Base-by-base conservation (phyloP, 2,113 vertebrate genomes). In the Elaphurus davidianus region DNA sequence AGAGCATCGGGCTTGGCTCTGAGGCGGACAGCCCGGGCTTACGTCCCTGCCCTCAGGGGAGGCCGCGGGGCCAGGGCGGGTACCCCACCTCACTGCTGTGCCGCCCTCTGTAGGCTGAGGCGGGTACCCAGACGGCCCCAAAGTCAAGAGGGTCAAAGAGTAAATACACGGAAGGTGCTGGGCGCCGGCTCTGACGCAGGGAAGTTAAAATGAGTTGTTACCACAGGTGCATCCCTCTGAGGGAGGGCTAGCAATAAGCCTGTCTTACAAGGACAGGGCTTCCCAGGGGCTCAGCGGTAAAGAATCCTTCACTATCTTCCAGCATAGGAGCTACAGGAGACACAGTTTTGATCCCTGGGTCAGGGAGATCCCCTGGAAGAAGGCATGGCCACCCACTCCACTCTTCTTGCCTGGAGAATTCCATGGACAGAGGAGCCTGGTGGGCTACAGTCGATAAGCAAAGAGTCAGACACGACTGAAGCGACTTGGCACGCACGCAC, bases 401-500 rank as follows among this genome's bases (percentile, higher is more conserved):
- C 36, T 40, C 12, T 74, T 74, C 67, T 74, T 40, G 67, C 67
- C 52, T 54, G 52, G 52, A 54, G 52, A 54, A 54, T 74, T 21
- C 67, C 67, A 40, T 25, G 67, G 36, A 74, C 5, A 40, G 36
- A 74, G 36, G 36, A 40, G 36, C 33, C 36, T 40, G n/a, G 19
- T 0, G 5, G 67, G 36, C 19, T 40, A 23, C 5, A 74, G 36
- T 74, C 36, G n/a, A 40, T 25, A 5, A 11, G 5, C n/a, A 40
- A 67, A 36, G 67, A 40, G 67, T 25, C 5, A 5, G 21, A 36
- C 19, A 40, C 2, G 0, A 74, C 10, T 40, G 67, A 40, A 74
- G 19, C 0, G 5, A 40, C 19, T 2, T 40, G n/a, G n/a, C 0
- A 0, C 0, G 10, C 19, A 40, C 0, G 2, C 36, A 55, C 0